Base-by-base conservation (phyloP, 2,888 invertebrate genomes). In the Nomada goodeniana region DNA sequence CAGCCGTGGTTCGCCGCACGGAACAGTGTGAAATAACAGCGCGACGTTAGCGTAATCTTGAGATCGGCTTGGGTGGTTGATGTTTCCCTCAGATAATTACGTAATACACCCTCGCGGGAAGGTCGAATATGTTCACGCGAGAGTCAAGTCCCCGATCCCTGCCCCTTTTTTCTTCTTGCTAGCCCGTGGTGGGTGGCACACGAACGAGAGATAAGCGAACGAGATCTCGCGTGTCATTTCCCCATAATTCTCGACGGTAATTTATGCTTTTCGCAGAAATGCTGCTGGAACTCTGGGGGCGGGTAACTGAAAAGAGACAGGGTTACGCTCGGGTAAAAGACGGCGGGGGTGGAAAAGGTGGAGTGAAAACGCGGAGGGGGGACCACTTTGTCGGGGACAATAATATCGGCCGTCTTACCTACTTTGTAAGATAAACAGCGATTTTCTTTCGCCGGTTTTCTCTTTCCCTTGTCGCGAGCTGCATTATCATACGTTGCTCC, bases 221-320 rank as follows among this genome's bases (percentile, higher is more conserved):
- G 86, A 77, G 77, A 84, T 81, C 84, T 87, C 82, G 87, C 87
- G 86, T 87, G 87, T 86, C 84, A 84, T 84, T 87, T 79, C 59
- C 79, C 76, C 80, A 82, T 87, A 87, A 86, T 82, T 87, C 81
- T 76, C 57, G 67, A 20, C 63, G 68, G 69, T 79, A 84, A 87
- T 87, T 87, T 87, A 87, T 84, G 71, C 79, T 75, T 77, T 86
- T 84, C 80, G 73, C 59, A 42, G 82, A 84, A 81, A 87, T 74
- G 74, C 74, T 42, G 42, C 26, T 57, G 67, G 29, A 10, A 64
- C 20, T 20, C 13, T 50, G 7, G 29, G 59, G 36, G 36, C 9
- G 29, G 70, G 42, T 50, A 50, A 55, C 20, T 79, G 53, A 64
- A 76, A 76, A 71, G 44, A 42, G 50, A 20, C 59, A 18, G 55